Evolutionary conservation across 2,113 vertebrate genomes (phyloP), one percentile per base, ranked within the genome.

Genomic region (Etheostoma spectabile): DNA sequence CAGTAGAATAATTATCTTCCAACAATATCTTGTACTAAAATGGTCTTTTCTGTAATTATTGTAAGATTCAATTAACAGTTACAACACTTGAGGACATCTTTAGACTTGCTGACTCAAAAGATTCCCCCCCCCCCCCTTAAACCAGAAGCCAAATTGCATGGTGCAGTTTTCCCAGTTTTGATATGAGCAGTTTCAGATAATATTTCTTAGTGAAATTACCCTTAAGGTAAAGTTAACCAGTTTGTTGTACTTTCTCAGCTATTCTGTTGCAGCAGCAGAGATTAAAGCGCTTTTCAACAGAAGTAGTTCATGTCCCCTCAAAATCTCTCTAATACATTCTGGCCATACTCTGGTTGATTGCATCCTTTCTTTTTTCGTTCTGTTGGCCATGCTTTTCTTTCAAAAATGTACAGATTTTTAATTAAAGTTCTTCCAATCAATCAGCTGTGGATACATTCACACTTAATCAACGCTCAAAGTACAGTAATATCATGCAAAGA

Each of bases 221-320:
- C 86, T 74, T 21, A 66, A 79, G 88, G 51, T 71, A 56, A 74
- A 85, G 16, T 84, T 73, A 78, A 88, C 85, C 62, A 82, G 38
- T 85, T 80, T 46, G 16, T 77, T 76, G 73, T 70, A 24, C 42
- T 81, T 27, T 35, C 62, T 80, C 52, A 33, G 74, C 51, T 57
- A 57, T 71, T 53, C 42, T 60, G 73, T 57, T 69, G 76, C 72
- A 57, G 59, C 77, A 77, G 48, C 52, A 49, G 45, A 13, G 5
- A 80, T 62, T 70, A 61, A 77, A 63, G 5, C 13, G 8, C n/a
- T 80, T 79, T 67, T 57, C 5, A 57, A 33, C 33, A 73, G 75
- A 46, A 74, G 21, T 18, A 35, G 16, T 74, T 71, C 7, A 46
- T 72, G 16, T 56, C 5, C 12, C 5, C n/a, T 61, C 5, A 53